Evolutionary conservation across 1,140 invertebrate genomes (phyloP), one percentile per base, ranked within the genome.

Genomic region (Drosophila virilis): DNA sequence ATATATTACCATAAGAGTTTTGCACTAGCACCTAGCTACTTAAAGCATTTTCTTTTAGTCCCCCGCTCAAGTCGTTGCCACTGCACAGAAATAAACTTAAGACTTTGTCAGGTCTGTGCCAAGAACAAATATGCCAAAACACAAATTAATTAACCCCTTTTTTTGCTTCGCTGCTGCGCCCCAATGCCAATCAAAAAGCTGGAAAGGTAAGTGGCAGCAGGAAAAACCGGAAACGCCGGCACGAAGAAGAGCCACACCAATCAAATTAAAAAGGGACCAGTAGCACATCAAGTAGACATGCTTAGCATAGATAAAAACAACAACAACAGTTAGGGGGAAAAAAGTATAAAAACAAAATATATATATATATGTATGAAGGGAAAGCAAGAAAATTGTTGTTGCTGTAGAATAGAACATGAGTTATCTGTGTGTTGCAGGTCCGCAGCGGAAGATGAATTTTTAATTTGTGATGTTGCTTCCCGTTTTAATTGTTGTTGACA

Each of bases 401-500:
- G 46, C 61, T 50, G 69, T 52, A 51, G 52, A 64, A 64, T 71
- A 72, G 81, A 78, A 77, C 77, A 76, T 64, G 73, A 64, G 48
- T 46, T 67, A 64, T 51, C 37, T 72, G 52, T 66, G 62, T 48
- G 55, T 51, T 28, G 22, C 22, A 62, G 70, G 71, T 76, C 71
- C 67, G 42, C 51, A 74, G 67, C 80, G 84, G 84, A 89, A 89
- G 84, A 89, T 90, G 84, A 89, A 89, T 89, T 89, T 89, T 89
- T 89, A 89, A 89, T 89, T 89, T 89, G 80, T 89, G 84, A 75
- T 74, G 77, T 61, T 89, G 80, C 84, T 84, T 89, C 77, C 85
- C 84, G 80, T 90, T 89, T 89, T 89, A 89, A 89, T 89, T 89
- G 85, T 89, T 89, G 84, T 89, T 89, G 84, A 89, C 84, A 89